Evolutionary conservation across 2,113 vertebrate species (phyloP).

Genomic region (Lepidothrix coronata): DNA sequence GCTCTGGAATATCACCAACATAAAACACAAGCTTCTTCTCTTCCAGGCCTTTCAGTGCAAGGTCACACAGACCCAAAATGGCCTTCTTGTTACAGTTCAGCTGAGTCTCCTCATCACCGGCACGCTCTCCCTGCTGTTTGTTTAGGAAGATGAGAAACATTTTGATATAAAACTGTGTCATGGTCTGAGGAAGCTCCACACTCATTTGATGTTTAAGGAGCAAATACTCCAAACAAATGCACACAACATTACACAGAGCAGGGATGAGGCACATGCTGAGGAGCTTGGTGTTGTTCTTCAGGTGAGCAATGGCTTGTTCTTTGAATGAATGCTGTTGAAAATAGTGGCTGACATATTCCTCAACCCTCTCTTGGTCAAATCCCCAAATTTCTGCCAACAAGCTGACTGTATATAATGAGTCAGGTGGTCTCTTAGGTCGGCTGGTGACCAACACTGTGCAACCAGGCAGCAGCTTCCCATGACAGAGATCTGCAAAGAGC

Average conservation of each 20-base stretch:
- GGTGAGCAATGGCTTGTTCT: conserved; percentile 68
- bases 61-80: conserved; percentile 73
- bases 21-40: conserved; percentile 79
- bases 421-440: conserved; percentile 72
- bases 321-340: conserved; percentile 58
- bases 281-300: conserved; percentile 73
- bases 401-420: conserved; percentile 60
- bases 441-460: conserved; percentile 87
- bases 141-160: conserved; percentile 77
- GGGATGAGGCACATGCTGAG: conserved; percentile 84
- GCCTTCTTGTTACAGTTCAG: conserved; percentile 44
- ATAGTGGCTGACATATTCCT: conserved; percentile 78
- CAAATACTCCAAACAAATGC: conserved; percentile 81
- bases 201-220: conserved; percentile 28
- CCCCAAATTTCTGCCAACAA: conserved; percentile 79
- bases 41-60: conserved; percentile 83
- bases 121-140: not conserved
- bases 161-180: conserved; percentile 85
- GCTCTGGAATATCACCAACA: conserved; percentile 65
- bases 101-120: not conserved
- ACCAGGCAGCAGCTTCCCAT: conserved; percentile 79
- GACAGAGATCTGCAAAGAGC: conserved; percentile 81
- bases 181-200: conserved; percentile 74
- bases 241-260: conserved; percentile 83
- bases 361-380: conserved; percentile 76